A percentile compares a stretch with the other conserved stretches of the same genome.
Evolutionary conservation across 2,113 vertebrate species (phyloP).

Genomic region (Rattus rattus): DNA sequence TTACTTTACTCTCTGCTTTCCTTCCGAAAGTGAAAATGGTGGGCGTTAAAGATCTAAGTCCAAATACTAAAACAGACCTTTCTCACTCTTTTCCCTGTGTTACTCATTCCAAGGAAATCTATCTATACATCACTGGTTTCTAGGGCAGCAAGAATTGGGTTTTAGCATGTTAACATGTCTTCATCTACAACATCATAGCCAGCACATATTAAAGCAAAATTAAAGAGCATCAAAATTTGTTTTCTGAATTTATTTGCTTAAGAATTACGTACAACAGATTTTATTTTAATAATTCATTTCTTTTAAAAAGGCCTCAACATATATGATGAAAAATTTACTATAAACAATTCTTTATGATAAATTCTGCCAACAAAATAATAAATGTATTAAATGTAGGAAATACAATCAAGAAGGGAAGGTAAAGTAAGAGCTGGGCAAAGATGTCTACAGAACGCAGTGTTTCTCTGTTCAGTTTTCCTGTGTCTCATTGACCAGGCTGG

Average conservation of each 20-base stretch:
- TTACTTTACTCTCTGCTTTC: not conserved
- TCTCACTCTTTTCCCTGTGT: not conserved
- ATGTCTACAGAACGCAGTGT: not conserved
- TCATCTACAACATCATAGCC: not conserved
- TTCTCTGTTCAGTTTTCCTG: not conserved
- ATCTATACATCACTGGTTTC: not conserved
- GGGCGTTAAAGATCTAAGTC: not conserved
- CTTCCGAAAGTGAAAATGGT: not conserved
- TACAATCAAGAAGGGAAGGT: conserved; percentile 36
- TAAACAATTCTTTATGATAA: not conserved
- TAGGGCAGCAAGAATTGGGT: not conserved
- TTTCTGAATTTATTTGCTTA: conserved; percentile 15
- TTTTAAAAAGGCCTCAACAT: conserved; percentile 10
- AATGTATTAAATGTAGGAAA: not conserved
- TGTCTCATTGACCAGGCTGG: not conserved
- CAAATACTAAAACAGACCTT: not conserved
- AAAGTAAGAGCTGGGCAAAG: not conserved
- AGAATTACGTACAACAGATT: not conserved
- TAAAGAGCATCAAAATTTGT: not conserved
- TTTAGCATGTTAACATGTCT: not conserved
- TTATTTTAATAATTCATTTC: not conserved
- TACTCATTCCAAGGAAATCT: not conserved
- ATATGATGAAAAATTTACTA: conserved; percentile 19
- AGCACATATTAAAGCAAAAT: not conserved
- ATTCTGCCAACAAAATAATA: conserved; percentile 38